Evolutionary conservation across 2,113 vertebrate species (phyloP), one percentile per base, ranked within the genome.

Genomic region (Panthera uncia): DNA sequence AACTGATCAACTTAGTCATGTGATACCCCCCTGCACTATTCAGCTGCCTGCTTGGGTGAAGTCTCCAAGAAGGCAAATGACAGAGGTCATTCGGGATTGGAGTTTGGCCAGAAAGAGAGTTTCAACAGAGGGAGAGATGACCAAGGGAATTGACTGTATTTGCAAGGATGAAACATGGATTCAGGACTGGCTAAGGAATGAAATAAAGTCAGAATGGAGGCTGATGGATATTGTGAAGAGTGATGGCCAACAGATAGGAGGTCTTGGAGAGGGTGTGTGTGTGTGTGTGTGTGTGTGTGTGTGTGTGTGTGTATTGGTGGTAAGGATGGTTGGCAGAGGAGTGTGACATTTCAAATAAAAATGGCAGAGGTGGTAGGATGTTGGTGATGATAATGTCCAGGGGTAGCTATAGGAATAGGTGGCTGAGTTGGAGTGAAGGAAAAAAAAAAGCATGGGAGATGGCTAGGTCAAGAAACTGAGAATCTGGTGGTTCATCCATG

Each of bases 311-410:
- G 65, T 33, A 7, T 36, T 36, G 25, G 52, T 38, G 81, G 29
- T 68, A 38, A 85, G 29, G 19, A 23, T 61, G 7, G 31, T 38
- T 71, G 45, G 31, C 41, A 41, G 69, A 92, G 65, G 27, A 90
- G 41, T 90, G 81, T 33, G 3, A 83, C 78, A 63, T 89, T 93
- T 76, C 48, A 93, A 73, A 86, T 86, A 36, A 86, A 93, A 95
- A 52, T 69, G 45, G 16, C 16, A 95, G 66, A 82, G 41, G 38
- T 76, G 68, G 80, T 36, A 95, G 41, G 52, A 69, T 63, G 79
- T 96, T 82, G 57, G 41, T 86, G 73, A 86, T 85, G 33, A 50
- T 68, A 68, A 76, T 25, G 48, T 95, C 5, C 41, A 82, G 50
- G 31, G n/a, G 38, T 81, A 91, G 86, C 18, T 23, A 45, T 87